Evolutionary conservation across 2,797 vertebrate species (phyloP), one percentile per base, ranked within the genome.

Genomic region (Strix occidentalis): DNA sequence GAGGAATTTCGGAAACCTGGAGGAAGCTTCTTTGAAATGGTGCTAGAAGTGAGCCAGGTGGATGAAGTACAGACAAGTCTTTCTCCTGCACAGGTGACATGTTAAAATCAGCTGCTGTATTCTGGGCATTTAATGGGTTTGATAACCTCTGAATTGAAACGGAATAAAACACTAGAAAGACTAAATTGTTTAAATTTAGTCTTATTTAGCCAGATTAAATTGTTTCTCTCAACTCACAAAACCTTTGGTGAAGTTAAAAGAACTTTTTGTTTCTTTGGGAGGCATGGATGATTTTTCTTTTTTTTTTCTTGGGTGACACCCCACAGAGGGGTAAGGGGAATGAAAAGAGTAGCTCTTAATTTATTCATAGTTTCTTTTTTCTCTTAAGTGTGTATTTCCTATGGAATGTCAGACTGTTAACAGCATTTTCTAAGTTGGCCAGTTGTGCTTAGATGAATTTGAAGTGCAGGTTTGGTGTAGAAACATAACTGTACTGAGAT

Each of bases 1-100:
- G 29, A 21, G 37, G 26, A 48, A 13, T 37, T 68, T 19, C 4
- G 39, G 33, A 50, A 66, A 54, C 35, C 14, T 9, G 12, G 33
- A 33, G 16, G 2, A 18, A 16, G 5, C 21, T 5, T 41, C 5
- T 35, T 35, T 35, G n/a, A 35, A 60, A 35, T 8, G 7, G 25
- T 0, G 1, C n/a, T n/a, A 4, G 8, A 66, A 26, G 13, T 4
- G 20, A n/a, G 29, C 14, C n/a, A 16, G 6, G 10, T 48, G 33
- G 50, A 13, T 18, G 41, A 37, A 29, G 8, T 21, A 37, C 4
- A 4, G 37, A 10, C 28, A 12, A 14, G 11, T 25, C 15, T 31
- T 33, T n/a, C 19, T 60, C 8, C 13, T 53, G 50, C 21, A 18
- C 41, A n/a, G 46, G 1, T 56, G 57, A 16, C 6, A 0, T 17